These are phyloP conservation scores for Kryphioiulus occultus DNA, from an alignment of 2,888 invertebrate species.

Conservation along the genomic window DNA sequence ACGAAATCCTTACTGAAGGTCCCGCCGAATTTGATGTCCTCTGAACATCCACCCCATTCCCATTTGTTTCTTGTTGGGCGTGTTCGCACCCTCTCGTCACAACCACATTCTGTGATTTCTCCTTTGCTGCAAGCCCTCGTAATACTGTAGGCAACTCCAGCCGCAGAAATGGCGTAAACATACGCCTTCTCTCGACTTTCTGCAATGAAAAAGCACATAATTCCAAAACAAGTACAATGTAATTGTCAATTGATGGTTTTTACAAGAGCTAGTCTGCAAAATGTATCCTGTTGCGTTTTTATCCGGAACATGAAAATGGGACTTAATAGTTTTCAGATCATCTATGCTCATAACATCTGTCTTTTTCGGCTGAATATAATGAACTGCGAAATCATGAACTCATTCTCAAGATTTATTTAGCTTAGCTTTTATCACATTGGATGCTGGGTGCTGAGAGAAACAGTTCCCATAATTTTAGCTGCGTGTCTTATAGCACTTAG, in stretches of 20 bases:
- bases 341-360: neutral
- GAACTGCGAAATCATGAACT: neutral
- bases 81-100: conserved; percentile 78
- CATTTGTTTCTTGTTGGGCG: conserved; percentile 72
- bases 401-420: conserved; percentile 6
- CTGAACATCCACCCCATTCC: conserved; percentile 94
- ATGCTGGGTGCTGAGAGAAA: neutral
- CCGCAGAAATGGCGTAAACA: conserved; percentile 86
- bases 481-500: neutral
- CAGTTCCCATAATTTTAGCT: neutral
- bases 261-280: neutral
- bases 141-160: conserved; percentile 86
- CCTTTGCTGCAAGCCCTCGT: conserved; percentile 87
- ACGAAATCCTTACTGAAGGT: conserved; percentile 86
- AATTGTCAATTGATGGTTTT: neutral
- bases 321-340: neutral
- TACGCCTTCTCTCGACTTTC: conserved; percentile 90
- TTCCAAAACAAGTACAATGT: no score
- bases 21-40: conserved; percentile 85
- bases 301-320: neutral
- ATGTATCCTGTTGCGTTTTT: neutral
- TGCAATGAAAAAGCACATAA: conserved; percentile 65
- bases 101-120: conserved; percentile 86
- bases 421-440: neutral
- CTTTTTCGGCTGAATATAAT: neutral